Conservation (phyloP, 2,888 invertebrate species). For the Idaea aversata region DNA sequence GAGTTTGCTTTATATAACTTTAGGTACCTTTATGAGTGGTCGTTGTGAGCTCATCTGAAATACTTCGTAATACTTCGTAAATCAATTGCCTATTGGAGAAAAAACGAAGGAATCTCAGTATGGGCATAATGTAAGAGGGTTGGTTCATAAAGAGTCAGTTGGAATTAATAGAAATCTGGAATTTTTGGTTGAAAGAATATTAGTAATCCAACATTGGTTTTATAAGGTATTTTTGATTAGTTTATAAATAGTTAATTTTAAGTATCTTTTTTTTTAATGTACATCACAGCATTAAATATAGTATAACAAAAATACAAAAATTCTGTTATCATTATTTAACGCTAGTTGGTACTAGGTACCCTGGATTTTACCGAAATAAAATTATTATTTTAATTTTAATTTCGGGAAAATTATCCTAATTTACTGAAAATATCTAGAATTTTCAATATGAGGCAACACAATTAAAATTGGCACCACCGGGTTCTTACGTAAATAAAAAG, state of each 20-base stretch:
- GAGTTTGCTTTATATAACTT: background rate
- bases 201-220: background rate
- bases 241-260: background rate
- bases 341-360: too few species aligned
- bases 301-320: too few species aligned
- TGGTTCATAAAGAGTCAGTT: background rate
- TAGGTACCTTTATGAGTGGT: background rate
- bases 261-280: too few species aligned
- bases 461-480: too few species aligned
- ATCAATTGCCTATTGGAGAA: background rate
- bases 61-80: constrained; percentile 1
- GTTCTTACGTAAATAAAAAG: too few species aligned
- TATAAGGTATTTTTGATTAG: background rate
- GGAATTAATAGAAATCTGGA: background rate
- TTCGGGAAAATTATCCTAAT: too few species aligned
- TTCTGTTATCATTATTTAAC: too few species aligned
- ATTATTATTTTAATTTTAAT: too few species aligned
- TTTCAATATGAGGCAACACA: too few species aligned
- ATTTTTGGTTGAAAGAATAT: background rate
- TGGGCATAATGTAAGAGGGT: background rate
- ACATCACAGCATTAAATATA: too few species aligned
- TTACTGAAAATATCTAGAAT: too few species aligned
- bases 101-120: background rate
- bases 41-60: background rate
- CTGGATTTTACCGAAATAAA: too few species aligned